Evolutionary conservation across 2,888 invertebrate species (phyloP), one percentile per base, ranked within the genome.

Genomic region (Calameuta idolon): DNA sequence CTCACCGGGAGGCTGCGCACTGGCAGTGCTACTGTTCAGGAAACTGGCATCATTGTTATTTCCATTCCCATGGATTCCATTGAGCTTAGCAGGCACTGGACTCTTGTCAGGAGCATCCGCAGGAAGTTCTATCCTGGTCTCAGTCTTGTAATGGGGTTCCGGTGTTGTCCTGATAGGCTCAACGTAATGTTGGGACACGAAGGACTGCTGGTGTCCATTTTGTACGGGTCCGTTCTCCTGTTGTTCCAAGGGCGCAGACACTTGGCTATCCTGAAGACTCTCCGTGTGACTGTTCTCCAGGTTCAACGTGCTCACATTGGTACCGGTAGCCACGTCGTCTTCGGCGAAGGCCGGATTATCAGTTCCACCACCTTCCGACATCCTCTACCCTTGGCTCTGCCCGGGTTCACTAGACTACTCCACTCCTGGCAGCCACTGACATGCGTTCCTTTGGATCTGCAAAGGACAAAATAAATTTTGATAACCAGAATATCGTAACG

Each of bases 21-120:
- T 91, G n/a, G 88, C 84, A 69, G 87, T 85, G 77, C 88, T 91
- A 69, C 87, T 89, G 79, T 91, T 91, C 79, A 91, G 89, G 80
- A 91, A 91, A 83, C 91, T 90, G 76, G 88, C 89, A 74, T 91
- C 91, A 79, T 91, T 91, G 77, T 91, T 91, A 81, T 91, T 91
- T 75, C 90, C 90, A 79, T 90, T 91, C 40, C 89, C 88, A 79
- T 90, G 86, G 71, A 90, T 84, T 37, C 90, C 91, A 83, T 90
- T 91, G 79, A 86, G 83, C 82, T 91, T 91, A 74, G 84, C 83
- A 71, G 83, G 78, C 31, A 82, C 79, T 40, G 83, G 81, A 68
- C 79, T 85, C 79, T 88, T 90, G 69, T 89, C 90, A 73, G 83
- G 83, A 76, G 79, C 84, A 73, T 89, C 90, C 34, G 85, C 85